phyloP scores from a whole-genome alignment of 2,113 vertebrate genomes.

The Tonatia bakeri region DNA sequence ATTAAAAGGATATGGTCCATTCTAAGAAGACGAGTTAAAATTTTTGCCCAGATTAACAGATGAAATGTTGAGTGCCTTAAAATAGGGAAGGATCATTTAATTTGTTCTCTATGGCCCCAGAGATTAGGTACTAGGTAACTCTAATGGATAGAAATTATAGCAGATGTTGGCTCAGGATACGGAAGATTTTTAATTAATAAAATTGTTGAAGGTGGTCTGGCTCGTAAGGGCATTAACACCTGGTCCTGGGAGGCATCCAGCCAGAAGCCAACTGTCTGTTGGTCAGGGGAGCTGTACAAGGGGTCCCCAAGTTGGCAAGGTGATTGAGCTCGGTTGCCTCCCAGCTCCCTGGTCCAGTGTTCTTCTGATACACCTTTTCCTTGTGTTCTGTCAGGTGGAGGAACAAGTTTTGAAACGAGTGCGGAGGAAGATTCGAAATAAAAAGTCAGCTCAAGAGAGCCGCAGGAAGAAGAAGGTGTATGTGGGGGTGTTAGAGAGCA shows the following conservation, averaged over 20 bases:
- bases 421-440: slow-evolving; percentile 92
- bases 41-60: neutral
- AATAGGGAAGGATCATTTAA: neutral
- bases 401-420: slow-evolving; percentile 88
- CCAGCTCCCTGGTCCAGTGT: neutral
- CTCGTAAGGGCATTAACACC: neutral
- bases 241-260: neutral
- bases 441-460: slow-evolving; percentile 91
- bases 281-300: neutral
- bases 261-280: neutral
- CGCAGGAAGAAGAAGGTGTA: slow-evolving; percentile 91
- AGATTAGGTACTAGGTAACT: neutral
- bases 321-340: neutral
- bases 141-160: neutral
- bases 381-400: slow-evolving; percentile 82
- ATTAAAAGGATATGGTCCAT: neutral
- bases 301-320: neutral
- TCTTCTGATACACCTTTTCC: neutral
- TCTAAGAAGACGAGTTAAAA: neutral
- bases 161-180: neutral
- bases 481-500: slow-evolving; percentile 89
- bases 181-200: neutral
- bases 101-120: neutral
- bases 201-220: slow-evolving; percentile 13
- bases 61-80: slow-evolving; percentile 23